These are phyloP conservation scores for Hemicordylus capensis DNA, from an alignment of 2,113 vertebrate genomes.

Conservation along the genomic window DNA sequence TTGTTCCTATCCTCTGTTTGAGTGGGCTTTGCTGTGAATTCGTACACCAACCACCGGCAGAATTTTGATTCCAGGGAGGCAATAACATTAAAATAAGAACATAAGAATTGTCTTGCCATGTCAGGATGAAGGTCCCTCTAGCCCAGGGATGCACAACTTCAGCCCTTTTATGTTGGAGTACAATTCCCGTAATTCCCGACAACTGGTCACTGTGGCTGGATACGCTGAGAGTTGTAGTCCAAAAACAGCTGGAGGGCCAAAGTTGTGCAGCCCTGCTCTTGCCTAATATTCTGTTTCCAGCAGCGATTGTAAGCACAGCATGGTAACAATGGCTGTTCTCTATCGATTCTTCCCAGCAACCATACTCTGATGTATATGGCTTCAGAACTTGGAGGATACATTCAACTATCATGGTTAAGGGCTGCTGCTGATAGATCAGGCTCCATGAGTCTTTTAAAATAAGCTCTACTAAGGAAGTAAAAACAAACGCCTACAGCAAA, in stretches of 20 bases:
- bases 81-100: conserved; percentile 8
- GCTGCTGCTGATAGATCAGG: background rate
- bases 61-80: background rate
- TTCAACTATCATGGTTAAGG: background rate
- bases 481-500: background rate
- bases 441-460: background rate
- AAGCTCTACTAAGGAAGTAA: background rate
- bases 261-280: no score
- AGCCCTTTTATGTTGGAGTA: no score
- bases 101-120: no score
- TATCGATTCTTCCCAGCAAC: background rate
- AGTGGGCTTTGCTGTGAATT: background rate
- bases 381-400: background rate
- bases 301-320: background rate
- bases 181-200: no score
- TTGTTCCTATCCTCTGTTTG: background rate
- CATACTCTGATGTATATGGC: background rate
- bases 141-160: no score
- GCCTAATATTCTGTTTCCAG: background rate
- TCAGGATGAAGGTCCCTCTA: background rate
- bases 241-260: no score
- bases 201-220: no score
- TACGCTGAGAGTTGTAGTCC: no score
- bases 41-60: background rate
- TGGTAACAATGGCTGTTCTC: background rate